Conservation (phyloP, 2,113 vertebrate species). For the Xiphophorus maculatus region DNA sequence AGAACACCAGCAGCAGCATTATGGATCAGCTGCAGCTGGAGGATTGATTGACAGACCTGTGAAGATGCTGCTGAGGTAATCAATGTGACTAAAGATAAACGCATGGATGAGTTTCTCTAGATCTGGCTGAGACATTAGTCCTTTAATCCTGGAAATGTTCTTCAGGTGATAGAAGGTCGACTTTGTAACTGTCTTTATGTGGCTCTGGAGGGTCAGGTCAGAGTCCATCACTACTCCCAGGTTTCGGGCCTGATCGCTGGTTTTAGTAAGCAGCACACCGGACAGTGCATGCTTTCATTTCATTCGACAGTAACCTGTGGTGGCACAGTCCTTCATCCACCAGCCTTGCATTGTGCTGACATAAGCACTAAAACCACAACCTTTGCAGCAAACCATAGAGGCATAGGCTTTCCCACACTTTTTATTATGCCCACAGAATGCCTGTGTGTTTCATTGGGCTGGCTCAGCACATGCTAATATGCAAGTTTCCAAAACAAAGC, state of each 20-base stretch:
- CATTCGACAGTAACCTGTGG: neutral
- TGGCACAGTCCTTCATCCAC: slow-evolving; percentile 9
- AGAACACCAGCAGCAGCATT: too few species aligned
- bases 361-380: slow-evolving; percentile 1
- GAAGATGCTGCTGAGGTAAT: too few species aligned
- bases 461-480: slow-evolving; percentile 56
- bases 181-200: too few species aligned
- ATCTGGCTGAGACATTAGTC: too few species aligned
- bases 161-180: too few species aligned
- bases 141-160: too few species aligned
- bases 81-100: too few species aligned
- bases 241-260: neutral
- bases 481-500: slow-evolving; percentile 65
- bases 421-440: neutral
- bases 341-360: neutral
- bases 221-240: neutral
- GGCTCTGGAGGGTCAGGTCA: too few species aligned
- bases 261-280: neutral
- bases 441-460: slow-evolving; percentile 20
- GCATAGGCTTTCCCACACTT: slow-evolving; percentile 29
- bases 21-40: too few species aligned
- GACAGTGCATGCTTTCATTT: neutral
- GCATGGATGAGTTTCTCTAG: too few species aligned
- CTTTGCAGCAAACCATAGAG: neutral
- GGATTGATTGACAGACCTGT: too few species aligned